Evolutionary conservation across 2,113 vertebrate genomes (phyloP).

Genomic region (Stigmatopora nigra): DNA sequence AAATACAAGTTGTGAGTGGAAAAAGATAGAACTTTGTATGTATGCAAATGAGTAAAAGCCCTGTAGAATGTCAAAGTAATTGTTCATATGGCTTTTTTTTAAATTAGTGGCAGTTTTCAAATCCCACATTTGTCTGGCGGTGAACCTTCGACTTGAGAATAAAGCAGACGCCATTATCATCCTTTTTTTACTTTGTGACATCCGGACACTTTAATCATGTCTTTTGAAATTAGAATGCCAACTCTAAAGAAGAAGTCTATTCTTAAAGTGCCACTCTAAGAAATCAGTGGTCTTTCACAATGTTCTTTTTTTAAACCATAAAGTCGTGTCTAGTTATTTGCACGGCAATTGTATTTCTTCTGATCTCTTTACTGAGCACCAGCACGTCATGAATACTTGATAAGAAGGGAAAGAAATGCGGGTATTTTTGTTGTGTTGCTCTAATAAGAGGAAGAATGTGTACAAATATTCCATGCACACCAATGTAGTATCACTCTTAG

Average conservation of each 20-base stretch:
- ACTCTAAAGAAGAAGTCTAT: not conserved
- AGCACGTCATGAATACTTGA: constrained; percentile 44
- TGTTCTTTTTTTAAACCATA: not conserved
- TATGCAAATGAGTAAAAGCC: too few species aligned
- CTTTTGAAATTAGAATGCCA: not conserved
- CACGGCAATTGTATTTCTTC: not conserved
- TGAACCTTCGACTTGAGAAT: not conserved
- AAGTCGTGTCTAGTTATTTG: not conserved
- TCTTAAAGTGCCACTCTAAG: not conserved
- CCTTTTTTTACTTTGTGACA: not conserved
- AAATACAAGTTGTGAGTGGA: too few species aligned
- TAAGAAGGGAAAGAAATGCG: constrained; percentile 30
- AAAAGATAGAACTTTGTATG: too few species aligned
- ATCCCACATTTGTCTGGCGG: too few species aligned
- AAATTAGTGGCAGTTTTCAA: too few species aligned
- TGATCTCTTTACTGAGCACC: constrained; percentile 6
- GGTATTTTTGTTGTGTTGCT: constrained; percentile 16
- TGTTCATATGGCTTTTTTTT: too few species aligned
- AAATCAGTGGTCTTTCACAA: not conserved
- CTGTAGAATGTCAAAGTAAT: too few species aligned
- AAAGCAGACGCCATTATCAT: not conserved
- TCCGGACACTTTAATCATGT: not conserved
- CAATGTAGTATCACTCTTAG: not conserved
- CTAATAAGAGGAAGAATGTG: not conserved
- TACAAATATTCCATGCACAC: not conserved